Conservation (phyloP, 2,888 invertebrate species). For the Prosopocoilus inquinatus region DNA sequence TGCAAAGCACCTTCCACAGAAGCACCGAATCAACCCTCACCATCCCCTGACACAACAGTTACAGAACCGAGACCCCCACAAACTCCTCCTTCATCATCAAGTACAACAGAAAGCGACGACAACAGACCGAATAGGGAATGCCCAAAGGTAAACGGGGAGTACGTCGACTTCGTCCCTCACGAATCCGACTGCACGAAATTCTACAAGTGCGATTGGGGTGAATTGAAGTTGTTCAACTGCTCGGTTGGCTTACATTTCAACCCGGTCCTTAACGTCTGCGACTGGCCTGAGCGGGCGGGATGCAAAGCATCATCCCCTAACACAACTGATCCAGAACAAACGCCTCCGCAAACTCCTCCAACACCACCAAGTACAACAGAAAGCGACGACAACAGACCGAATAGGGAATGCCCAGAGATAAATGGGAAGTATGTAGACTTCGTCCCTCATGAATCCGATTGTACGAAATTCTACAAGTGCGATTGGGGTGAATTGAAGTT, state of each 20-base stretch:
- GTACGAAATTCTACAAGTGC: slow-evolving; percentile 13
- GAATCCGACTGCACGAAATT: not conserved
- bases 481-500: slow-evolving; percentile 7
- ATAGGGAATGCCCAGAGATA: too few relatives aligned
- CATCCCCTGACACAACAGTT: too few relatives aligned
- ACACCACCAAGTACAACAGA: too few relatives aligned
- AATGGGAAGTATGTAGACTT: not conserved
- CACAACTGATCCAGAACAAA: too few relatives aligned
- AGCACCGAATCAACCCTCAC: too few relatives aligned
- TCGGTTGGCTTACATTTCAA: not conserved
- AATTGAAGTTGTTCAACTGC: not conserved
- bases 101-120: too few relatives aligned
- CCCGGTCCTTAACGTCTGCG: not conserved
- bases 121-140: not conserved
- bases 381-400: too few relatives aligned
- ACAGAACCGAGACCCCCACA: too few relatives aligned
- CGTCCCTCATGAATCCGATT: not conserved
- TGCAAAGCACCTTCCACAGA: not conserved
- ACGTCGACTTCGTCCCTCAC: not conserved
- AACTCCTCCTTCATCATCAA: too few relatives aligned
- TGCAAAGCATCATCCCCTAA: too few relatives aligned
- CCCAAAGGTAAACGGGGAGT: not conserved
- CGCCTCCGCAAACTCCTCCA: too few relatives aligned
- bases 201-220: slow-evolving; percentile 2
- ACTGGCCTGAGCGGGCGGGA: not conserved